Evolutionary conservation across 1,140 invertebrate species (phyloP).

Genomic region (Drosophila lini): DNA sequence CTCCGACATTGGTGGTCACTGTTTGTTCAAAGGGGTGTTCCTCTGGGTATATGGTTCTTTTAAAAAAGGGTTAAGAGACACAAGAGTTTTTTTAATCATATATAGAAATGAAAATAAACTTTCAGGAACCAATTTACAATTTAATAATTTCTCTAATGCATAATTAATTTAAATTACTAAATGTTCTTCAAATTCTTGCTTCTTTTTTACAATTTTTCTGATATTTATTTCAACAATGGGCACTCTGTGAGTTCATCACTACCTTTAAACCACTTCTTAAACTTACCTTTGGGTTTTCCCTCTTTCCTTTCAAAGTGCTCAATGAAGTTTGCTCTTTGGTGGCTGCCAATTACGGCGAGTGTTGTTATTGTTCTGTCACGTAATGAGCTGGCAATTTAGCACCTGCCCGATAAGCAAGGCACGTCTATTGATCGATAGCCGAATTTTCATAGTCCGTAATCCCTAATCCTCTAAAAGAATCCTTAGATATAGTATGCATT

Average conservation of each 20-base stretch:
- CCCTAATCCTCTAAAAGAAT: background rate
- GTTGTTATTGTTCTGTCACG: constrained; percentile 69
- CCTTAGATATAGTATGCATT: constrained; percentile 9
- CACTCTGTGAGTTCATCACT: constrained; percentile 21
- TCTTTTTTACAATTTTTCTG: too few relatives aligned
- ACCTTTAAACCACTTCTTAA: background rate
- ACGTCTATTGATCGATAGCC: constrained; percentile 57
- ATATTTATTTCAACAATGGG: constrained; percentile 13
- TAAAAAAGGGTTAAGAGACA: background rate
- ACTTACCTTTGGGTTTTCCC: constrained; percentile 11
- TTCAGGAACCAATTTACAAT: background rate
- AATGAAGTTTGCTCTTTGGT: constrained; percentile 41
- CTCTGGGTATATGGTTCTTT: constrained; percentile 10
- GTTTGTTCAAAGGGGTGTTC: background rate
- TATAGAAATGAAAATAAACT: background rate
- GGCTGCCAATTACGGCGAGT: constrained; percentile 49
- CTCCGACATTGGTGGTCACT: constrained; percentile 20
- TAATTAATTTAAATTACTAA: background rate
- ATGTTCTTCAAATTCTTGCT: background rate
- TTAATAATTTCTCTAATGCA: background rate
- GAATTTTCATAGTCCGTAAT: constrained; percentile 1
- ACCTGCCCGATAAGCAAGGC: constrained; percentile 58
- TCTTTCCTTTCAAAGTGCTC: constrained; percentile 9
- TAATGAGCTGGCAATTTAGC: constrained; percentile 77
- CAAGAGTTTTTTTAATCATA: background rate